Percentiles rank a stretch among this genome's conserved stretches.
These are phyloP conservation scores for Palloptera scutellata DNA, from an alignment of 2,888 invertebrate genomes.

Conservation along the genomic window DNA sequence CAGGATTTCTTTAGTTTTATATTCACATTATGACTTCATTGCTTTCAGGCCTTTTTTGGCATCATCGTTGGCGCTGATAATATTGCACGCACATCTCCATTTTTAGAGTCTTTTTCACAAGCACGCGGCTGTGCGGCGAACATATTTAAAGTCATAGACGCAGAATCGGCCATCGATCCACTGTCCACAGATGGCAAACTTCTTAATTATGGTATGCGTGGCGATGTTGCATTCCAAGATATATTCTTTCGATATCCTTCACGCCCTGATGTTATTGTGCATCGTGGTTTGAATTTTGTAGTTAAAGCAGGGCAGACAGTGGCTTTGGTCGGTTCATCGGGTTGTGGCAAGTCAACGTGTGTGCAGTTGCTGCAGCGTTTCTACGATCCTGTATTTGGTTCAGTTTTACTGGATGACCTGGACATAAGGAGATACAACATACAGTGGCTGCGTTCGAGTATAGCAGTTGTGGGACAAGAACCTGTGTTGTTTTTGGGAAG, in stretches of 20 bases:
- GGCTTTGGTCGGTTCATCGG: slow-evolving; percentile 77
- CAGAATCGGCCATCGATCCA: slow-evolving; percentile 77
- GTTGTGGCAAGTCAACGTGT: slow-evolving; percentile 85
- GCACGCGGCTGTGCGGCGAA: slow-evolving; percentile 78
- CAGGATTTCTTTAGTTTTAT: background rate
- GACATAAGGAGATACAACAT: slow-evolving; percentile 76
- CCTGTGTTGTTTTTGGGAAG: slow-evolving; percentile 84
- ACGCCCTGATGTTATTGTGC: slow-evolving; percentile 74
- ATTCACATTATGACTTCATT: slow-evolving; percentile 6
- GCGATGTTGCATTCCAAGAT: slow-evolving; percentile 75
- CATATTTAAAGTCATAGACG: slow-evolving; percentile 79
- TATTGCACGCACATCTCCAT: slow-evolving; percentile 78
- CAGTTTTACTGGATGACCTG: slow-evolving; percentile 69
- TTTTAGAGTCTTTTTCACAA: slow-evolving; percentile 76
- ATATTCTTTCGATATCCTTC: slow-evolving; percentile 83
- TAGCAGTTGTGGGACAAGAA: slow-evolving; percentile 89
- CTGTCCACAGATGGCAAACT: slow-evolving; percentile 72
- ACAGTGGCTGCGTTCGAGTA: slow-evolving; percentile 76
- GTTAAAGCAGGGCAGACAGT: slow-evolving; percentile 75
- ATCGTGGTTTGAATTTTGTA: slow-evolving; percentile 73
- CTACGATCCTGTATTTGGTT: slow-evolving; percentile 73
- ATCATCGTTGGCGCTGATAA: slow-evolving; percentile 82
- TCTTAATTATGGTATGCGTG: slow-evolving; percentile 68
- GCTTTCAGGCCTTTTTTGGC: slow-evolving; percentile 70
- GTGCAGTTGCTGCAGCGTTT: slow-evolving; percentile 79